These are phyloP conservation scores for Brachionus paranguensis DNA, from an alignment of 1,140 invertebrate species.

Conservation along the genomic window DNA sequence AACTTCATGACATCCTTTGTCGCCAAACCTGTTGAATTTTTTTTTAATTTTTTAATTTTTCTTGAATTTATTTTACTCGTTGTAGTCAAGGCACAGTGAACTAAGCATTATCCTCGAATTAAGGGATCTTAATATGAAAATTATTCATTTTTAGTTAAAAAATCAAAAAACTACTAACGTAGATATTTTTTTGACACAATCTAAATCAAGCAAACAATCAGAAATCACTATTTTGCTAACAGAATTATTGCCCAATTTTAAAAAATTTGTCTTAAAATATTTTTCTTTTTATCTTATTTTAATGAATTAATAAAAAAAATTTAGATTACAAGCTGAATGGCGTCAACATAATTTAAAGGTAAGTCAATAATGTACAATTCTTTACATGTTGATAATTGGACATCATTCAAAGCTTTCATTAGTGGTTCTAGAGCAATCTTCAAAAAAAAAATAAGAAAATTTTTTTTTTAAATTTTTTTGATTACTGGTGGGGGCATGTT, in stretches of 20 bases:
- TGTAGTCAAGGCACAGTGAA: slow-evolving; percentile 50
- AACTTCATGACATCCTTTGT: slow-evolving; percentile 48
- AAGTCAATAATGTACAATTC: slow-evolving; percentile 37
- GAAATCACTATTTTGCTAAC: slow-evolving; percentile 47
- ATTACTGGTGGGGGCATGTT: slow-evolving; percentile 2
- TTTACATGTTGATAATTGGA: slow-evolving; percentile 17
- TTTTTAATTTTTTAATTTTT: not conserved
- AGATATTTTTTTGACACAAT: slow-evolving; percentile 45
- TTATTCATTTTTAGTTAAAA: not conserved
- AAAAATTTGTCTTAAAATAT: slow-evolving; percentile 18
- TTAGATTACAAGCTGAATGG: not conserved
- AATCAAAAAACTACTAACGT: slow-evolving; percentile 27
- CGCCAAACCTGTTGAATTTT: slow-evolving; percentile 47
- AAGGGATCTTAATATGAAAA: slow-evolving; percentile 43
- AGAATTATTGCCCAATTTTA: slow-evolving; percentile 4
- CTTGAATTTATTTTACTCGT: slow-evolving; percentile 48
- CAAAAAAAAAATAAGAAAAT: not conserved
- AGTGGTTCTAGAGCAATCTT: slow-evolving; percentile 12
- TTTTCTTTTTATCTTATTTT: not conserved
- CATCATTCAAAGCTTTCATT: slow-evolving; percentile 29
- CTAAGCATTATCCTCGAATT: slow-evolving; percentile 45
- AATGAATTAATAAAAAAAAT: not conserved
- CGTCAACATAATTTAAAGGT: slow-evolving; percentile 14
- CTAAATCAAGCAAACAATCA: slow-evolving; percentile 48
- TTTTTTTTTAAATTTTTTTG: not conserved